A percentile compares a stretch with the other conserved stretches of the same genome.
Conservation (phyloP, 2,888 invertebrate genomes). For the Palloptera scutellata region DNA sequence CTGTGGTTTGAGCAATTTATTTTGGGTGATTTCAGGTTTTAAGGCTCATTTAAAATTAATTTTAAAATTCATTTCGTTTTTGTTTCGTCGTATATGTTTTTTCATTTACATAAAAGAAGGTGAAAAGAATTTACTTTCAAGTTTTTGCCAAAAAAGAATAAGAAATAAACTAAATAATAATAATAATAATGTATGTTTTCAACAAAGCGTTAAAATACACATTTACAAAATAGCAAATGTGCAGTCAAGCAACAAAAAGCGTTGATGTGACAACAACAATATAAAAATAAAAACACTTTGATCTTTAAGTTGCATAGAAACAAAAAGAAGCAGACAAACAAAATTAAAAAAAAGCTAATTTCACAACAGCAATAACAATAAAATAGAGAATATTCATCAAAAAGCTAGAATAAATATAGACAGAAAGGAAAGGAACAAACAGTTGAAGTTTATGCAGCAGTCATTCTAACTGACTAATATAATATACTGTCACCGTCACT, state of each 20-base stretch:
- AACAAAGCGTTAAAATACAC: constrained; percentile 26
- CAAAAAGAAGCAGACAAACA: constrained; percentile 25
- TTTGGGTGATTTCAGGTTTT: no score
- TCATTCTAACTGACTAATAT: neutral
- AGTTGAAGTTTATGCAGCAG: no score
- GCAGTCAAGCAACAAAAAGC: constrained; percentile 48
- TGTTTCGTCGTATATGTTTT: no score
- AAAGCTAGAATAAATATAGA: neutral
- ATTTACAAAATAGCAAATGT: constrained; percentile 26
- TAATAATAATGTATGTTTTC: neutral
- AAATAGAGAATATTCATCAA: neutral
- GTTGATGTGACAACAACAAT: constrained; percentile 60
- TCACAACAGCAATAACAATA: constrained; percentile 9
- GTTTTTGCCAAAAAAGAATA: no score
- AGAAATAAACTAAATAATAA: no score
- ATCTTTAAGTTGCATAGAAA: constrained; percentile 39
- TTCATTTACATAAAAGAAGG: no score
- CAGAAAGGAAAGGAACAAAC: no score
- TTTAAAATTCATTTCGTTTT: no score
- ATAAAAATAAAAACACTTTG: constrained; percentile 47
- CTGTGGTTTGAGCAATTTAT: no score
- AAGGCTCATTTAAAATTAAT: no score
- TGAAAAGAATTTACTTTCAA: no score
- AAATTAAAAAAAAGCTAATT: neutral
- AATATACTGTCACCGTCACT: neutral